Percentiles rank a stretch among this genome's conserved stretches.
Conservation (phyloP, 2,113 vertebrate species). For the Melanerpes formicivorus region DNA sequence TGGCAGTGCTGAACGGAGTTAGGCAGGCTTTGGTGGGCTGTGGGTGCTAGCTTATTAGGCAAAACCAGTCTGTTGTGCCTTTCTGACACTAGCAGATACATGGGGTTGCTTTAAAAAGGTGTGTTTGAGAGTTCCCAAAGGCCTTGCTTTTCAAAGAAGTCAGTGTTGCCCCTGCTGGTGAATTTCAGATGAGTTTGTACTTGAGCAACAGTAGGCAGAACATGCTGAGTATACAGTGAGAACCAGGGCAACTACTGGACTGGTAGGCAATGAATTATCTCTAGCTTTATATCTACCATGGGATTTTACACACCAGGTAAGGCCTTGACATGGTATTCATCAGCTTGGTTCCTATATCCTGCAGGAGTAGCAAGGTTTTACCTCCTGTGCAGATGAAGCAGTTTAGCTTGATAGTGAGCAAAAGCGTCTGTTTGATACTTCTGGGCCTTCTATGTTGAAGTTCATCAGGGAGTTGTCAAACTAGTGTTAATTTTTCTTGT, state of each 20-base stretch:
- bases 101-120: not conserved
- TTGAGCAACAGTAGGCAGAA: not conserved
- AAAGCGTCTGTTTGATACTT: not conserved
- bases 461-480: not conserved
- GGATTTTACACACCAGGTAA: not conserved
- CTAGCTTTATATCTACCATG: not conserved
- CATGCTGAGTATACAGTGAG: not conserved
- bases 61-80: not conserved
- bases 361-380: not conserved
- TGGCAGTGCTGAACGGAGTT: not conserved
- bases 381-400: not conserved
- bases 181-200: not conserved
- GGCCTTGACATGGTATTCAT: not conserved
- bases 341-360: not conserved
- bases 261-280: not conserved
- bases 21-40: not conserved
- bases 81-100: rapidly evolving
- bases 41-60: not conserved
- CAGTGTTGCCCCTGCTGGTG: not conserved
- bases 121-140: not conserved
- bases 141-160: not conserved
- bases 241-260: not conserved
- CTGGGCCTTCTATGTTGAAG: not conserved
- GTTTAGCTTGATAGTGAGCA: not conserved
- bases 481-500: not conserved